phyloP scores from a whole-genome alignment of 92 coral and sea anemone genomes.

The Chrysogorgia sp. region DNA sequence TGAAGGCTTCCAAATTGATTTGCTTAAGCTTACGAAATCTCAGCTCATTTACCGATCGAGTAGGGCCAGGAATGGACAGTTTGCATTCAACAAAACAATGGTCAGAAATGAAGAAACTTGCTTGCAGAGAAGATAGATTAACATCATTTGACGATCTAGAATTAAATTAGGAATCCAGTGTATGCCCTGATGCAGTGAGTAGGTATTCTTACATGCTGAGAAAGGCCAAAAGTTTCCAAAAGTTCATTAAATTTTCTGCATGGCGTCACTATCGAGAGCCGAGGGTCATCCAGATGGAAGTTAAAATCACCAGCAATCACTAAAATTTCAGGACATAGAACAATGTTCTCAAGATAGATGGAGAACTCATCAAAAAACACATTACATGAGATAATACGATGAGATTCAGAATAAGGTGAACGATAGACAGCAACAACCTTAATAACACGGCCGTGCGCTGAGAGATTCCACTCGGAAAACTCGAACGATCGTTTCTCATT shows the following conservation, averaged over 20 bases:
- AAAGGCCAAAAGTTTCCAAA: constrained; percentile 3
- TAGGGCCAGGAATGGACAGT: constrained; percentile 9
- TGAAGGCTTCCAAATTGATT: constrained; percentile 30
- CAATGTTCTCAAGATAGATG: not conserved
- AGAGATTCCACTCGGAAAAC: constrained; percentile 4
- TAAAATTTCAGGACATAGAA: constrained; percentile 8
- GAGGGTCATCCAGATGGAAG: constrained; percentile 17
- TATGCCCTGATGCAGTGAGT: constrained; percentile 8
- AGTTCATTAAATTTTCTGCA: not conserved
- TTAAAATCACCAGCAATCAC: constrained; percentile 1
- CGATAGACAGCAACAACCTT: constrained; percentile 1
- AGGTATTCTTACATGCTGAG: constrained; percentile 5
- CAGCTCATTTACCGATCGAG: not conserved
- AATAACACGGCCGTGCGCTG: not conserved
- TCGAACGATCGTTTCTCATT: constrained; percentile 28
- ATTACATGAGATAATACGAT: constrained; percentile 15
- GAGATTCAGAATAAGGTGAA: not conserved
- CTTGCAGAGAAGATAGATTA: not conserved
- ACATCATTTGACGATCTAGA: constrained; percentile 22
- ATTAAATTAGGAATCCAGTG: not conserved
- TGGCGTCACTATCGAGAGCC: not conserved
- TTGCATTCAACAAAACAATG: constrained; percentile 29
- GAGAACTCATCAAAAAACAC: not conserved
- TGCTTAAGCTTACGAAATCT: constrained; percentile 26
- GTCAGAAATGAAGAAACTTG: constrained; percentile 4